Conservation (phyloP, 37 sponge, comb jelly and placozoan species). For the Hexactinellida sp. region DNA sequence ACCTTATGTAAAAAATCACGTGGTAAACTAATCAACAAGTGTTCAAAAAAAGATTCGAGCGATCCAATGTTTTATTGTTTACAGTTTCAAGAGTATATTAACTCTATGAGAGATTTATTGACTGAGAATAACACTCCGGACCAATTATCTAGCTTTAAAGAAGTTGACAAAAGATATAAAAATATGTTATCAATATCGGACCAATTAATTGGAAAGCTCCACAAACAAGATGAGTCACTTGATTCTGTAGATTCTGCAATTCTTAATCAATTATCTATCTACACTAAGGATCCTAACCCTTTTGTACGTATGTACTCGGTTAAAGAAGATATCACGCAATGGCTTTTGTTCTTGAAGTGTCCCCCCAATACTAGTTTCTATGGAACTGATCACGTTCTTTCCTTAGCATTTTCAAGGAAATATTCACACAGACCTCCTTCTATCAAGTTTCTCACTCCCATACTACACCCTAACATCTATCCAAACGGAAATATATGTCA, state of each 20-base stretch:
- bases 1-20: background rate
- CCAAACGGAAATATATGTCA: background rate
- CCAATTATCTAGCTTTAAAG: background rate
- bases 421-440: background rate
- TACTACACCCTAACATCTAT: background rate
- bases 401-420: background rate
- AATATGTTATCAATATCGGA: background rate
- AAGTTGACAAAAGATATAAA: background rate
- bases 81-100: background rate
- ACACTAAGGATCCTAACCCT: background rate
- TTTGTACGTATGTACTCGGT: background rate
- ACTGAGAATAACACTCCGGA: background rate
- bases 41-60: background rate
- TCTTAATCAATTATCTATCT: background rate
- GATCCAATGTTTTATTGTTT: background rate
- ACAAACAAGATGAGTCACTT: background rate
- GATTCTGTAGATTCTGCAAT: background rate
- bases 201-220: background rate
- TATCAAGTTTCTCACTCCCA: background rate
- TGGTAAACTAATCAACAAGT: background rate
- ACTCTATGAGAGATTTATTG: background rate
- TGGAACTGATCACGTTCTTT: background rate
- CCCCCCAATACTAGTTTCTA: background rate
- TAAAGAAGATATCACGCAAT: background rate
- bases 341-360: background rate